A percentile compares a stretch with the other conserved stretches of the same genome.
Evolutionary conservation across 1,140 invertebrate species (phyloP).

Genomic region (Listronotus bonariensis): DNA sequence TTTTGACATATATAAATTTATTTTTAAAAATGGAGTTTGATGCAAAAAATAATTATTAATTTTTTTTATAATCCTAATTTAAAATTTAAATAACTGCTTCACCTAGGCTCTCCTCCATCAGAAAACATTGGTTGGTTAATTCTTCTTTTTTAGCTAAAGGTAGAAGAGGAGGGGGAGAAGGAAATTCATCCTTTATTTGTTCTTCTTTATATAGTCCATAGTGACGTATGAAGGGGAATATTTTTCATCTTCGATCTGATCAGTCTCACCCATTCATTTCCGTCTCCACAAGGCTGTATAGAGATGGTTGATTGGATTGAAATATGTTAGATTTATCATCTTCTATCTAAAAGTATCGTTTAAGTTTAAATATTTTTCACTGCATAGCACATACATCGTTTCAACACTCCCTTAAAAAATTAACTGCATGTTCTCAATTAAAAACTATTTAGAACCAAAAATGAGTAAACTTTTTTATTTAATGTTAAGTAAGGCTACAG

Average conservation of each 20-base stretch:
- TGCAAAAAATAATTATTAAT: no score
- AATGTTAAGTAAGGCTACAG: no score
- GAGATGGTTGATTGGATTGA: conserved; percentile 2
- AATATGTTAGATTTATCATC: conserved; percentile 3
- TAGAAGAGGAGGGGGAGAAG: neutral
- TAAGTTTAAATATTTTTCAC: neutral
- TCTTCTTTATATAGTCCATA: conserved; percentile 19
- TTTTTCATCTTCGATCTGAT: neutral
- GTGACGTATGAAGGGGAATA: neutral
- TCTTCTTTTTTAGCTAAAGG: neutral
- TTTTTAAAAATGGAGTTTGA: no score
- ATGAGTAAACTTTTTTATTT: no score
- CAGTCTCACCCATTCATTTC: conserved; percentile 12
- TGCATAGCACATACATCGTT: neutral
- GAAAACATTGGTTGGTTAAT: neutral
- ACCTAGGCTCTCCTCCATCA: neutral
- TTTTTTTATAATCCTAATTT: no score
- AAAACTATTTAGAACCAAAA: no score
- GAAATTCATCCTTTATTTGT: neutral
- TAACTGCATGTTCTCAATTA: no score
- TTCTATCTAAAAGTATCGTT: conserved; percentile 4
- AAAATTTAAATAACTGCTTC: no score
- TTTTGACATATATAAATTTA: no score
- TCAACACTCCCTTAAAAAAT: no score
- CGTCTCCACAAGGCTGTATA: conserved; percentile 17